Conservation (phyloP, 2,797 vertebrate species). For the Diglossa cyanea region DNA sequence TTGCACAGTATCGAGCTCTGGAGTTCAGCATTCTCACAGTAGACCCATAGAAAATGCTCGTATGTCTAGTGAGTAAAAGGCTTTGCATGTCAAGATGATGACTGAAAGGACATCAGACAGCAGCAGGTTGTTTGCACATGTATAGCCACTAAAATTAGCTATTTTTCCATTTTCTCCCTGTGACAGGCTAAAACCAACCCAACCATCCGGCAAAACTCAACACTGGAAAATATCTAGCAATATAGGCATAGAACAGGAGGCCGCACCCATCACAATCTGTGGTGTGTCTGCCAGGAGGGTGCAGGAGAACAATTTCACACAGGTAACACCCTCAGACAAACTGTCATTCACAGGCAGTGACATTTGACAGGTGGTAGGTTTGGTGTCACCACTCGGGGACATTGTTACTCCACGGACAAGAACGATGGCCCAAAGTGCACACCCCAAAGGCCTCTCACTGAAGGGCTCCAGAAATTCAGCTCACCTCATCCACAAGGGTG, state of each 20-base stretch:
- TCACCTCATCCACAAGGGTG: not conserved
- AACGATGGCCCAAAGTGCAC: fast-evolving
- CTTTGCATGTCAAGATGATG: not conserved
- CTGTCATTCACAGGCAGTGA: not conserved
- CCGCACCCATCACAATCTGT: not conserved
- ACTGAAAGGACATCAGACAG: not conserved
- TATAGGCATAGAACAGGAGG: not conserved
- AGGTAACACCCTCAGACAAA: not conserved
- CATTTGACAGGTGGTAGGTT: not conserved
- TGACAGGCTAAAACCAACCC: fast-evolving
- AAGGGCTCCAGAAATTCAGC: not conserved
- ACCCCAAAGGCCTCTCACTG: not conserved
- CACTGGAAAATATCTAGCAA: not conserved
- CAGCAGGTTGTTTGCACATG: not conserved
- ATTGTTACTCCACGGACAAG: fast-evolving
- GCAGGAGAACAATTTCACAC: not conserved
- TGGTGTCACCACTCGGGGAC: not conserved
- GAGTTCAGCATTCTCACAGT: not conserved
- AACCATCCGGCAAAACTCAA: not conserved
- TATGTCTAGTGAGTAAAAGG: not conserved
- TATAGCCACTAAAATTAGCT: not conserved
- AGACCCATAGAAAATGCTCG: not conserved
- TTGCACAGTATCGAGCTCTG: not conserved
- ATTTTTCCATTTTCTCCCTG: not conserved
- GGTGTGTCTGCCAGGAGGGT: not conserved